A percentile compares a stretch with the other conserved stretches of the same genome.
These are phyloP conservation scores for Pomacea maculata DNA, from an alignment of 1,140 invertebrate genomes.

Conservation along the genomic window DNA sequence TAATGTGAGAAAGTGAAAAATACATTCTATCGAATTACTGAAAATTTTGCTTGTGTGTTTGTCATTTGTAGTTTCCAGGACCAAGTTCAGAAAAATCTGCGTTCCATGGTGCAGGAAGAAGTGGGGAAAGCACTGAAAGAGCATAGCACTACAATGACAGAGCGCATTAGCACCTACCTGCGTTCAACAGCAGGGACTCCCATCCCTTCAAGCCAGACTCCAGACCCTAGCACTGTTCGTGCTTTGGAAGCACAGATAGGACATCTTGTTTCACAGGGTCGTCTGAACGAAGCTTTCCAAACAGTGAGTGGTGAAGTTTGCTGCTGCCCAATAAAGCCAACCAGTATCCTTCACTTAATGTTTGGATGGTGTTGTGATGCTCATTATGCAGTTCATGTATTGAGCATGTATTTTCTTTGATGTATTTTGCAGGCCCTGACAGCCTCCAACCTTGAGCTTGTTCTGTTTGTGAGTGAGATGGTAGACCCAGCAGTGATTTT, in stretches of 20 bases:
- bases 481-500: conserved; percentile 83
- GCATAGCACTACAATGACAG: conserved; percentile 71
- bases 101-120: conserved; percentile 68
- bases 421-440: conserved; percentile 76
- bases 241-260: conserved; percentile 72
- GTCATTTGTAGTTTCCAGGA: conserved; percentile 48
- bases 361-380: too few species aligned
- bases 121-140: conserved; percentile 71
- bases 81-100: conserved; percentile 44
- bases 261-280: conserved; percentile 65
- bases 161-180: conserved; percentile 70
- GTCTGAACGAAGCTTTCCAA: conserved; percentile 87
- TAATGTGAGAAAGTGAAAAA: too few species aligned
- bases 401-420: conserved; percentile 17
- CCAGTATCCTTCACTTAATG: too few species aligned
- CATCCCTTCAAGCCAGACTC: conserved; percentile 53
- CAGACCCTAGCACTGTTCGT: conserved; percentile 56
- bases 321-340: too few species aligned
- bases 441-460: conserved; percentile 83
- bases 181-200: conserved; percentile 78
- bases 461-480: conserved; percentile 84
- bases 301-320: conserved; percentile 56
- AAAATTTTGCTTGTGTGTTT: not conserved
- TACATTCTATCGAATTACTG: not conserved
- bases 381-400: not conserved